Percentiles rank a stretch among this genome's conserved stretches.
These are phyloP conservation scores for Scopus umbretta DNA, from an alignment of 2,113 vertebrate species.

Conservation along the genomic window DNA sequence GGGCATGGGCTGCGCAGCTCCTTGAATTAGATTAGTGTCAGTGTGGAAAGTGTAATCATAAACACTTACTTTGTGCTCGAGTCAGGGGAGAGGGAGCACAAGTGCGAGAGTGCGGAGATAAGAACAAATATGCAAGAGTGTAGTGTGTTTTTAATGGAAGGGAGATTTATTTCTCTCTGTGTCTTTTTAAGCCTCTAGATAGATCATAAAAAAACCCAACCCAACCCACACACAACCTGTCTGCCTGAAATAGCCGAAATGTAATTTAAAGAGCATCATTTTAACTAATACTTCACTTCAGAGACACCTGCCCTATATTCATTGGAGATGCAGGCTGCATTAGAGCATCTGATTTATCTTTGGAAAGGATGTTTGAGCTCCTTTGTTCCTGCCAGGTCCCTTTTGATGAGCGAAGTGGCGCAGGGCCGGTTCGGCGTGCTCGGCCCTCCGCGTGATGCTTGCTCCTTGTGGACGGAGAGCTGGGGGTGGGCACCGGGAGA, in stretches of 20 bases:
- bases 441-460: accelerated
- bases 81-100: not conserved
- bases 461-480: not conserved
- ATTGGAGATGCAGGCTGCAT: conserved; percentile 52
- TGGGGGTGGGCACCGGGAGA: not conserved
- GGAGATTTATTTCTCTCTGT: conserved; percentile 71
- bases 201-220: conserved; percentile 61
- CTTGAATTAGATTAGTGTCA: conserved; percentile 42
- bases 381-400: conserved; percentile 21
- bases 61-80: conserved; percentile 53
- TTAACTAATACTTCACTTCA: conserved; percentile 71
- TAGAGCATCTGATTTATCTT: conserved; percentile 65
- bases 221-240: conserved; percentile 61
- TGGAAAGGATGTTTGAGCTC: conserved; percentile 4
- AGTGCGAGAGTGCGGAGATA: conserved; percentile 17
- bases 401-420: not conserved
- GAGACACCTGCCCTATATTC: conserved; percentile 70
- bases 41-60: conserved; percentile 19
- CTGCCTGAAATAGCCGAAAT: conserved; percentile 66
- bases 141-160: conserved; percentile 68
- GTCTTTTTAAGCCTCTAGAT: conserved; percentile 73
- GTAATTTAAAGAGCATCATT: conserved; percentile 75
- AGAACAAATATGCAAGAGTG: conserved; percentile 66
- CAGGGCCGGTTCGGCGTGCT: accelerated
- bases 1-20: not conserved